Percentiles rank a stretch among this genome's conserved stretches.
Evolutionary conservation across 2,888 invertebrate species (phyloP).

Genomic region (Isoperla grammatica): DNA sequence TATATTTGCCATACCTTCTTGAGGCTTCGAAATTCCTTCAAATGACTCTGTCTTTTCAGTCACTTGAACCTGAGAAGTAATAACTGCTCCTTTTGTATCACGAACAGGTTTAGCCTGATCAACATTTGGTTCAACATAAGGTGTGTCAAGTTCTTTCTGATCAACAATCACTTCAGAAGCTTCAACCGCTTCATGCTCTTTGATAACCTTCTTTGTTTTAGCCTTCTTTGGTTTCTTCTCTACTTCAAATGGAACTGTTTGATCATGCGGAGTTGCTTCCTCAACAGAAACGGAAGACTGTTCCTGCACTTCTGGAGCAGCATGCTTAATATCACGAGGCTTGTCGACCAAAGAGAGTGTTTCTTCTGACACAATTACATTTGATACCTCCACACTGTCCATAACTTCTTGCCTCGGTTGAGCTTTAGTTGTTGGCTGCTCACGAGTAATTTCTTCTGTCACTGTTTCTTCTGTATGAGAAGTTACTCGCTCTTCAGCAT

Average conservation of each 20-base stretch:
- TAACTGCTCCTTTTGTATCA: not conserved
- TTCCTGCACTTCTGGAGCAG: not conserved
- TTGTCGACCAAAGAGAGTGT: not conserved
- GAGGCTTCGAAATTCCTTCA: not conserved
- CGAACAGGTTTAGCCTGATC: constrained; percentile 6
- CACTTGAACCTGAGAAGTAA: constrained; percentile 8
- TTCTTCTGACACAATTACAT: constrained; percentile 7
- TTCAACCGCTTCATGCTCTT: constrained; percentile 19
- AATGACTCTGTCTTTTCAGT: constrained; percentile 12
- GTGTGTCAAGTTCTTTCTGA: constrained; percentile 2
- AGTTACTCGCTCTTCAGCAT: constrained; percentile 37
- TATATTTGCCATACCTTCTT: not conserved
- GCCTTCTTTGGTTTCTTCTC: constrained; percentile 11
- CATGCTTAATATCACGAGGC: not conserved
- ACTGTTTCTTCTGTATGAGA: constrained; percentile 31
- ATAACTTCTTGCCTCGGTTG: constrained; percentile 8
- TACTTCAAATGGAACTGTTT: constrained; percentile 10
- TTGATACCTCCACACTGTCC: constrained; percentile 10
- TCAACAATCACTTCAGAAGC: constrained; percentile 2
- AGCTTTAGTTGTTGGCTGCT: constrained; percentile 19
- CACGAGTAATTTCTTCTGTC: constrained; percentile 24
- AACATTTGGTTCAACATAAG: constrained; percentile 5
- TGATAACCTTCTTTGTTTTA: constrained; percentile 4
- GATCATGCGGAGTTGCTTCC: not conserved
- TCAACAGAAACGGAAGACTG: constrained; percentile 2